Base-by-base conservation (phyloP, 2,888 invertebrate genomes). In the Lysandra coridon region DNA sequence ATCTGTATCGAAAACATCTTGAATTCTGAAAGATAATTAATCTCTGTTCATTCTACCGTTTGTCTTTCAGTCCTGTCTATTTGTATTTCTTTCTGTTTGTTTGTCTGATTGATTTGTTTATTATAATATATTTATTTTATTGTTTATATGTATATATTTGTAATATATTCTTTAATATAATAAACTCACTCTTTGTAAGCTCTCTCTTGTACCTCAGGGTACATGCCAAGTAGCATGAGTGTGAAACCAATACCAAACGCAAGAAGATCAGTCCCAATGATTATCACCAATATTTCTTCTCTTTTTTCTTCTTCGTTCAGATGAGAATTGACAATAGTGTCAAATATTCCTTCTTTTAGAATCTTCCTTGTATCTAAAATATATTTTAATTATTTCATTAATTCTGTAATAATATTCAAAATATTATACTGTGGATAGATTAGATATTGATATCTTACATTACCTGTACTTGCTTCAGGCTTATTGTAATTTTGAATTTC, bases 201-300 rank as follows among this genome's bases (percentile, higher is more conserved):
- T 49, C 23, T 75, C 4, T 75, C 75, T 49, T 75, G 75, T 14
- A 75, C 75, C 23, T 44, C 75, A 5, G 75, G 75, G 23, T 75
- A 75, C 49, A 49, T n/a, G 49, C 23, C 49, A 10, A 75, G 75
- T 4, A 75, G 30, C 75, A 75, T 75, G 5, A 75, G 49, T 1
- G 75, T 75, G 30, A 44, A 75, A 12, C 75, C 75, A 30, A 75
- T n/a, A 49, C 30, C 4, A 4, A 49, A 44, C 10, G 0, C 4
- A 7, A 49, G 23, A 4, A 75, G 75, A 30, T 75, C 53, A 12
- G 49, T 30, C 1, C 12, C 75, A 44, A 44, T 49, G 6, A 75
- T 49, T 5, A 75, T 2, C 23, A 75, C 14, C 23, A 75, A 30
- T 23, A 75, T 2, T 23, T 75, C 75, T 12, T 75, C 75, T 30